phyloP scores from a whole-genome alignment of 2,797 vertebrate species.

The Sebastes trivittatus region DNA sequence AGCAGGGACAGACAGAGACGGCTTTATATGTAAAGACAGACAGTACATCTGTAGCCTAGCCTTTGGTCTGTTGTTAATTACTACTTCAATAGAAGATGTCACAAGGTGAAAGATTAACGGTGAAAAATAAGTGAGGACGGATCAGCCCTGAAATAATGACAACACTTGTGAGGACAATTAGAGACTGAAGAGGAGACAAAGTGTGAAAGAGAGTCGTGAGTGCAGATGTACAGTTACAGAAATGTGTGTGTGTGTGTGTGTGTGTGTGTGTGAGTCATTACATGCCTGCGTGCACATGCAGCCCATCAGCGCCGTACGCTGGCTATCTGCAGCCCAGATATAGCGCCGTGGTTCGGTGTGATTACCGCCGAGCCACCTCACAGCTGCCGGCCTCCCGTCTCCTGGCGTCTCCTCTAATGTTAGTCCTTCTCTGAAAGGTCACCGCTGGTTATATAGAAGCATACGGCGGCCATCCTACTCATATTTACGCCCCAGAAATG shows the following conservation, averaged over 20 bases:
- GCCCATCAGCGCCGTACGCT: not conserved
- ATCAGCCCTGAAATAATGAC: not conserved
- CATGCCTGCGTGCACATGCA: not conserved
- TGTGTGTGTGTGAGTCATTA: not conserved
- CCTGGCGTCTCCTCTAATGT: constrained; percentile 14
- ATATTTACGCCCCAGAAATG: not conserved
- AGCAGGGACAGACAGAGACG: no score
- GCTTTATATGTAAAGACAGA: no score
- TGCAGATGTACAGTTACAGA: not conserved
- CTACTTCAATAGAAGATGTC: not conserved
- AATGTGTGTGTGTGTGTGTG: not conserved
- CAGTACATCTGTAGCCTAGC: no score
- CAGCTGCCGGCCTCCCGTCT: not conserved
- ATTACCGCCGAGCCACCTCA: not conserved
- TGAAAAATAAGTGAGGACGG: not conserved
- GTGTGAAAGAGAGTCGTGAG: not conserved
- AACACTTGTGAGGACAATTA: not conserved
- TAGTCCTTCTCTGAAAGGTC: constrained; percentile 24
- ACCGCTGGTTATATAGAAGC: not conserved
- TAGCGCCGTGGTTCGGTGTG: not conserved
- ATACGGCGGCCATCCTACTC: not conserved
- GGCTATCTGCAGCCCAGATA: not conserved
- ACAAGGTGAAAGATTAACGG: no score
- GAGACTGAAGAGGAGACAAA: not conserved
- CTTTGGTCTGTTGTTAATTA: no score